These are phyloP conservation scores for Agrilus planipennis DNA, from an alignment of 1,140 invertebrate species.

Conservation along the genomic window DNA sequence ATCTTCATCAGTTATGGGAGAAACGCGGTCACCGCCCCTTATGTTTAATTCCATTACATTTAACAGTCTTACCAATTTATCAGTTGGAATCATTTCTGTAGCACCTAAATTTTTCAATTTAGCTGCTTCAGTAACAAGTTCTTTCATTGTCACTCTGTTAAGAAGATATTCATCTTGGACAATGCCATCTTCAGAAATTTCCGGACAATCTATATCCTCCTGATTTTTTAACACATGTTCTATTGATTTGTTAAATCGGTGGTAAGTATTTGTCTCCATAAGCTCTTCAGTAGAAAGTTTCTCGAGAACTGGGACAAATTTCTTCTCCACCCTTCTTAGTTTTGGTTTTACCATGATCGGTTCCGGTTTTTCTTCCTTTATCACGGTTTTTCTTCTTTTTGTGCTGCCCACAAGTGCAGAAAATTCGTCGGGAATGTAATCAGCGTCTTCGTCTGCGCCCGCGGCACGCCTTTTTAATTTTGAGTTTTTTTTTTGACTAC, in stretches of 20 bases:
- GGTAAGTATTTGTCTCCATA: conserved; percentile 90
- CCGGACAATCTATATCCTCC: conserved; percentile 56
- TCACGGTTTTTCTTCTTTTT: conserved; percentile 18
- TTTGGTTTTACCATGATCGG: conserved; percentile 53
- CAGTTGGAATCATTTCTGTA: conserved; percentile 83
- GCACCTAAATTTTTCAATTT: conserved; percentile 84
- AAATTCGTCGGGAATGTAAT: conserved; percentile 30
- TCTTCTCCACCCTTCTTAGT: conserved; percentile 69
- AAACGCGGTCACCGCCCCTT: conserved; percentile 73
- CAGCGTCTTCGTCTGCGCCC: conserved; percentile 28
- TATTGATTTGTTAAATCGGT: conserved; percentile 79
- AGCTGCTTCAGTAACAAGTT: conserved; percentile 86
- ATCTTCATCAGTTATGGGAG: conserved; percentile 48
- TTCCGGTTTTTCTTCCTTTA: conserved; percentile 23
- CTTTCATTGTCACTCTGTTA: conserved; percentile 68
- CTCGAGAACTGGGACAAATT: conserved; percentile 61
- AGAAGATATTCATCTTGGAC: conserved; percentile 43
- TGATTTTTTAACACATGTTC: conserved; percentile 84
- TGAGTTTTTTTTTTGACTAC: too few relatives aligned
- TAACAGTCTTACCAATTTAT: conserved; percentile 70
- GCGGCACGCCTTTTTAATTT: too few relatives aligned
- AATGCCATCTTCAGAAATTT: conserved; percentile 30
- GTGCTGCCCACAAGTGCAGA: conserved; percentile 23
- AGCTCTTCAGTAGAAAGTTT: conserved; percentile 81
- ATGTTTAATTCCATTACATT: conserved; percentile 88